Evolutionary conservation across 2,113 vertebrate genomes (phyloP).

Genomic region (Ameiurus melas): DNA sequence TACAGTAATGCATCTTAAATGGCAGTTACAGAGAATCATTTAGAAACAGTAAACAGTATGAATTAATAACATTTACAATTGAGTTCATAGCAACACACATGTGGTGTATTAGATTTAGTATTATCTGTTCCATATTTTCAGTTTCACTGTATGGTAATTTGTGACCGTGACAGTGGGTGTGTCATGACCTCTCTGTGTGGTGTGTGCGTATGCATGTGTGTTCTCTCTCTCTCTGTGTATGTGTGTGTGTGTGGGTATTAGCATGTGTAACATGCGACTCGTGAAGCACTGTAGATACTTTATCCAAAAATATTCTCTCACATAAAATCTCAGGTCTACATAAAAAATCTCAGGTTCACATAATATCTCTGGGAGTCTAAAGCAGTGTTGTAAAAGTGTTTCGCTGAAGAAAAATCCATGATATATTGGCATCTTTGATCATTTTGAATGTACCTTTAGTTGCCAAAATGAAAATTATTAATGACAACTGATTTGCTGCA

Average conservation of each 20-base stretch:
- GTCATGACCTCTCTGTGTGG: neutral
- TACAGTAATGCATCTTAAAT: neutral
- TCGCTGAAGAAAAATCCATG: slow-evolving; percentile 4
- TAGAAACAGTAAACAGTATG: neutral
- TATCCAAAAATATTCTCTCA: neutral
- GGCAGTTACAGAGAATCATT: neutral
- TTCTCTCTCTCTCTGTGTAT: neutral
- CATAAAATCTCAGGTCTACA: neutral
- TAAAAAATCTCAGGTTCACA: too few relatives aligned
- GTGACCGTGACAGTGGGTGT: neutral
- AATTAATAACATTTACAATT: neutral
- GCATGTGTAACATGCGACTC: neutral
- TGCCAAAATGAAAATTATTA: neutral
- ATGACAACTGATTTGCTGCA: neutral
- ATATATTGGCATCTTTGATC: neutral
- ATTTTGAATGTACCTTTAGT: neutral
- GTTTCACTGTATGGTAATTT: neutral
- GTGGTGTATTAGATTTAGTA: neutral
- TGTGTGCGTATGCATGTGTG: neutral
- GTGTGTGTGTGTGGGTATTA: neutral
- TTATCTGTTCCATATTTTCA: neutral
- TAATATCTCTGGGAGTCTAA: neutral
- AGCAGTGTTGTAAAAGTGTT: neutral
- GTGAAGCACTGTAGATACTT: neutral
- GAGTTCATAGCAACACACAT: neutral